A percentile compares a stretch with the other conserved stretches of the same genome.
phyloP scores from a whole-genome alignment of 2,888 invertebrate genomes.

The Nemurella pictetii region DNA sequence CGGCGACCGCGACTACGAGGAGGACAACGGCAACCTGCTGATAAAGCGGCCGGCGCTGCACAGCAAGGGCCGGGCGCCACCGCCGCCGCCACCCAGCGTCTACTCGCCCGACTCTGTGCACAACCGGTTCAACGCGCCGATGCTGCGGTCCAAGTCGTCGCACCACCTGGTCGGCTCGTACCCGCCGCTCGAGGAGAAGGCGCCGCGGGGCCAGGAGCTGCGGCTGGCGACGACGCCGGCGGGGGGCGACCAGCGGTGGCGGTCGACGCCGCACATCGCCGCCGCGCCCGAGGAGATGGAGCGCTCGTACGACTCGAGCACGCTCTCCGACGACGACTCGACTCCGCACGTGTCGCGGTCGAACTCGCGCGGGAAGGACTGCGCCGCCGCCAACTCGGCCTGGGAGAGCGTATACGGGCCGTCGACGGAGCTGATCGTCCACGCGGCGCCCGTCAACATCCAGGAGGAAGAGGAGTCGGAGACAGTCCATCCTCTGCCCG shows the following conservation, averaged over 20 bases:
- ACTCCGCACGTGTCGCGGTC: constrained; percentile 55
- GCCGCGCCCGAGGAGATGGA: constrained; percentile 46
- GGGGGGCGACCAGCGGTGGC: constrained; percentile 34
- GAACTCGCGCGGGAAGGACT: constrained; percentile 54
- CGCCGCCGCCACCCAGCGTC: constrained; percentile 44
- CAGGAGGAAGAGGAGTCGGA: constrained; percentile 42
- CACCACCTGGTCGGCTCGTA: constrained; percentile 43
- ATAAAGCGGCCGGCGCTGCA: constrained; percentile 46
- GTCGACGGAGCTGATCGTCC: constrained; percentile 41
- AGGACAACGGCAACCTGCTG: constrained; percentile 39
- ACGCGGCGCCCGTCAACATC: constrained; percentile 45
- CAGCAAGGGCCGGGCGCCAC: constrained; percentile 46
- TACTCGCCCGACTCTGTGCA: constrained; percentile 27
- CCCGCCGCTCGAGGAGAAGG: neutral
- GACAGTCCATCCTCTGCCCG: neutral
- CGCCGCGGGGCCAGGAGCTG: neutral
- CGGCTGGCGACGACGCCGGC: constrained; percentile 22
- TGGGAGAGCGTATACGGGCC: constrained; percentile 44
- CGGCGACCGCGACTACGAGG: constrained; percentile 26
- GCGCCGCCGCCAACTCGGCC: constrained; percentile 44
- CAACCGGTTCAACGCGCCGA: constrained; percentile 39
- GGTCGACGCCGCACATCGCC: constrained; percentile 48
- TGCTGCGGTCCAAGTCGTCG: constrained; percentile 46
- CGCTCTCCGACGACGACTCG: constrained; percentile 55
- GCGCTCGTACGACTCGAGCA: constrained; percentile 52